phyloP scores from a whole-genome alignment of 2,888 invertebrate species.

The Melinaea menophilus region DNA sequence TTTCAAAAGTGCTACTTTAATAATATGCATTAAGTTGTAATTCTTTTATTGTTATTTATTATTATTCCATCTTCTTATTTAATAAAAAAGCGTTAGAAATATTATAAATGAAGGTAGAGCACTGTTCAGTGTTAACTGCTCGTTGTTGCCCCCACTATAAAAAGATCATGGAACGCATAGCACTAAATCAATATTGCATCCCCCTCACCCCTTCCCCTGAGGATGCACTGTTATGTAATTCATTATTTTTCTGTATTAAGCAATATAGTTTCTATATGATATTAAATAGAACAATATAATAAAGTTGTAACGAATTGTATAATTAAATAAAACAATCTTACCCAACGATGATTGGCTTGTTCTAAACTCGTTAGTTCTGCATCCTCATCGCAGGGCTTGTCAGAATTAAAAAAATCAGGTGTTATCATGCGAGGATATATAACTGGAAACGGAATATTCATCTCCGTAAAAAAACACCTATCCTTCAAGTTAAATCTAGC shows the following conservation, averaged over 20 bases:
- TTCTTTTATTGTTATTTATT: neutral
- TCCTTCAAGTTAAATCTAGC: neutral
- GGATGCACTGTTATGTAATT: neutral
- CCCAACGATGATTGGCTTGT: conserved; percentile 27
- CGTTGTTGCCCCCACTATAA: neutral
- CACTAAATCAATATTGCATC: neutral
- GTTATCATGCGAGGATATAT: conserved; percentile 24
- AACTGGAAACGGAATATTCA: conserved; percentile 30
- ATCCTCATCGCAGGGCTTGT: conserved; percentile 29
- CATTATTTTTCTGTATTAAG: neutral
- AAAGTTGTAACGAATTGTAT: neutral
- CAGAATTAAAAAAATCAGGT: conserved; percentile 27
- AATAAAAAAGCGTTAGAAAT: too few species aligned
- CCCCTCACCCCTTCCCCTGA: neutral
- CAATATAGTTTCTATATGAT: neutral
- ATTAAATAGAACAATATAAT: neutral
- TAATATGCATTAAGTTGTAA: neutral
- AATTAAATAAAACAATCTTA: conserved; percentile 14
- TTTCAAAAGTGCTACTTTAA: neutral
- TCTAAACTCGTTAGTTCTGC: conserved; percentile 29
- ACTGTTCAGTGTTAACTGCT: neutral
- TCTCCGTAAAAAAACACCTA: conserved; percentile 3
- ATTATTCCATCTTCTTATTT: neutral
- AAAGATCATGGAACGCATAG: neutral
- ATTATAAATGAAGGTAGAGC: too few species aligned